Conservation (phyloP, 2,888 invertebrate species). For the Cryptophagus acutangulus region DNA sequence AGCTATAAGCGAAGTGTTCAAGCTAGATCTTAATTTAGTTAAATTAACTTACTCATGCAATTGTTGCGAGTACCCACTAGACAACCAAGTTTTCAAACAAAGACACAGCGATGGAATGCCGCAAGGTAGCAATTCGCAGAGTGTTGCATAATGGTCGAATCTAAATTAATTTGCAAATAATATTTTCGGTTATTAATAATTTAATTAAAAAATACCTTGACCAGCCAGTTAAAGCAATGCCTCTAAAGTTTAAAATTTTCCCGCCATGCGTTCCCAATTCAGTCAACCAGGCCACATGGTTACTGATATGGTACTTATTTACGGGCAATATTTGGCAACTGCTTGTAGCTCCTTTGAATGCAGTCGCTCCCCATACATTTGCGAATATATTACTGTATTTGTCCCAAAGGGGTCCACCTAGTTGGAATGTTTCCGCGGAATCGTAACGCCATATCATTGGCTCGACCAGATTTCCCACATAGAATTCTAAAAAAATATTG, state of each 20-base stretch:
- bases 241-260: slow-evolving; percentile 55
- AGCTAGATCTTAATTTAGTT: slow-evolving; percentile 3
- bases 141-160: slow-evolving; percentile 68
- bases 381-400: slow-evolving; percentile 64
- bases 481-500: slow-evolving; percentile 50
- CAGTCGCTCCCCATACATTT: slow-evolving; percentile 72
- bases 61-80: slow-evolving; percentile 48
- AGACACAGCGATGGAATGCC: slow-evolving; percentile 59
- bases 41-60: slow-evolving; percentile 44
- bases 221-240: slow-evolving; percentile 69
- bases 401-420: slow-evolving; percentile 56
- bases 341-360: slow-evolving; percentile 84
- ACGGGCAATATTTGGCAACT: slow-evolving; percentile 64
- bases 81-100: slow-evolving; percentile 56
- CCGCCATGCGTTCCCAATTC: slow-evolving; percentile 51
- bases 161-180: slow-evolving; percentile 34
- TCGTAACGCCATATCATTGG: slow-evolving; percentile 70
- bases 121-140: slow-evolving; percentile 64
- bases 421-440: slow-evolving; percentile 52
- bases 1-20: slow-evolving; percentile 26
- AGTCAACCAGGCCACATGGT: slow-evolving; percentile 68
- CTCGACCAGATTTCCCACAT: slow-evolving; percentile 57
- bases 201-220: slow-evolving; percentile 52
- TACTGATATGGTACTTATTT: slow-evolving; percentile 66
- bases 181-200: not conserved